Evolutionary conservation across 2,888 invertebrate genomes (phyloP).

Genomic region (Actias luna): DNA sequence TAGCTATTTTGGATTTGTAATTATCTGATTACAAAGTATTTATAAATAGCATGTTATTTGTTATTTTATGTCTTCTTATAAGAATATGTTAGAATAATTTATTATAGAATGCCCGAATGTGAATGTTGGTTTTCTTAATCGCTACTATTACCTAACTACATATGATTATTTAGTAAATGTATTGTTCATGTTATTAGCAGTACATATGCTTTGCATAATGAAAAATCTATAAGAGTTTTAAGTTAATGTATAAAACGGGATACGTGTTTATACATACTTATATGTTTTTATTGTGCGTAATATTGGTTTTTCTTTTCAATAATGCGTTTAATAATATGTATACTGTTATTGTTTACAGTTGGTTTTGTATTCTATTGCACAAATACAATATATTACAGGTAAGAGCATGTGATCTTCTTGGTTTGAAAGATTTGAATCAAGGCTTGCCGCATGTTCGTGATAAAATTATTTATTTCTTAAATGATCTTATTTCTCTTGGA

Average conservation of each 20-base stretch:
- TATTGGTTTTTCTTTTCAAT: neutral
- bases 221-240: no score
- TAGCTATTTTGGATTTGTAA: neutral
- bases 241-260: no score
- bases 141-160: neutral
- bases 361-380: neutral
- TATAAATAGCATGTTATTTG: neutral
- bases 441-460: conserved; percentile 80
- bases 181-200: neutral
- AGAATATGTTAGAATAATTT: neutral
- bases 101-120: neutral
- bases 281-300: neutral
- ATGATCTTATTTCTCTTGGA: conserved; percentile 83
- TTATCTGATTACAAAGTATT: neutral
- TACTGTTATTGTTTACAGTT: no score
- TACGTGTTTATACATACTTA: no score
- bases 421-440: conserved; percentile 88
- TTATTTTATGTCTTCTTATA: neutral
- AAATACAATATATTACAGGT: conserved; percentile 46
- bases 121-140: neutral
- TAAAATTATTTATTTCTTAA: conserved; percentile 83
- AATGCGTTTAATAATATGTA: no score
- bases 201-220: neutral
- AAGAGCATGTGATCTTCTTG: conserved; percentile 85
- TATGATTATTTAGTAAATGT: neutral